phyloP scores from a whole-genome alignment of 2,797 vertebrate genomes.

The Eulemur rubriventer region DNA sequence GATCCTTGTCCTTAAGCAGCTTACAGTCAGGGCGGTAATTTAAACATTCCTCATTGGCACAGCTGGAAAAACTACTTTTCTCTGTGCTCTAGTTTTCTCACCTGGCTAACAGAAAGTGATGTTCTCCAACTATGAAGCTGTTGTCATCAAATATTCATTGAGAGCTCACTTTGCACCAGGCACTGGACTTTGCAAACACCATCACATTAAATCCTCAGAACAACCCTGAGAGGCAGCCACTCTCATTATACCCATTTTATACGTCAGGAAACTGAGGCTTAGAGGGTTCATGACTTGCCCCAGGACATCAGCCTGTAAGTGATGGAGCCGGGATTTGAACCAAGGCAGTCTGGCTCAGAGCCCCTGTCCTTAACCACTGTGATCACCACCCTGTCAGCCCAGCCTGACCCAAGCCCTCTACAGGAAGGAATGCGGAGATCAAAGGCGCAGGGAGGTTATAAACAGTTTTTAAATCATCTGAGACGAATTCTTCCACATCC shows the following conservation, averaged over 20 bases:
- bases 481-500: conserved; percentile 35
- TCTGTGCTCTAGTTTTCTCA: background rate
- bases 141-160: conserved; percentile 34
- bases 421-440: conserved; percentile 53
- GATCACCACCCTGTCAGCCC: background rate
- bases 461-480: conserved; percentile 58
- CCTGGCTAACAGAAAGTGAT: background rate
- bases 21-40: background rate
- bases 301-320: background rate
- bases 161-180: background rate
- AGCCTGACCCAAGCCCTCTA: conserved; percentile 2
- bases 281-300: background rate
- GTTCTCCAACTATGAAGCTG: background rate
- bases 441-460: conserved; percentile 28
- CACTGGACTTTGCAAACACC: background rate
- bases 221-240: background rate
- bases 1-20: background rate
- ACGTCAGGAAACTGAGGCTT: conserved; percentile 24
- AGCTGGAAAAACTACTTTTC: background rate
- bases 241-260: background rate
- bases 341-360: background rate
- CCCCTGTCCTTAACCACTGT: background rate
- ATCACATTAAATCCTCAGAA: background rate
- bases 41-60: background rate
- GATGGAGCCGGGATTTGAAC: background rate